Evolutionary conservation across 2,113 vertebrate genomes (phyloP).

Genomic region (Ardeotis arabs): DNA sequence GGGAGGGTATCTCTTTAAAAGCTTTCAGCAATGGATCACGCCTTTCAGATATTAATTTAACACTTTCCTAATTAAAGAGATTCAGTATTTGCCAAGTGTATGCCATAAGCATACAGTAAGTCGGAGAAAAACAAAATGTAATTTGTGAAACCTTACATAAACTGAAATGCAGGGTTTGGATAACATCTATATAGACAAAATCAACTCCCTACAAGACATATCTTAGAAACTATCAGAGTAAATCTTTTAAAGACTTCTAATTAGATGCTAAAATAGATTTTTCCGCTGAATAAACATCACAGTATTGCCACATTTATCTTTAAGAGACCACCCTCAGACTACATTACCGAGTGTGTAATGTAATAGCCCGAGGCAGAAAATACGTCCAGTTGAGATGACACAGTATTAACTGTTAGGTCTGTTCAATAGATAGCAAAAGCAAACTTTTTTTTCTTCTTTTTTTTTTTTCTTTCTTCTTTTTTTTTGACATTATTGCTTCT

Average conservation of each 20-base stretch:
- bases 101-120: slow-evolving; percentile 38
- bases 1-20: slow-evolving; percentile 21
- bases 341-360: slow-evolving; percentile 35
- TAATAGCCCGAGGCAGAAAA: slow-evolving; percentile 56
- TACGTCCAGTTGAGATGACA: slow-evolving; percentile 33
- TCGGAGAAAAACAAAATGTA: slow-evolving; percentile 53
- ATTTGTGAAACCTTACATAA: slow-evolving; percentile 58
- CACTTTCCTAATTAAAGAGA: slow-evolving; percentile 47
- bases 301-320: slow-evolving; percentile 66
- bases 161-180: slow-evolving; percentile 60
- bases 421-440: not conserved
- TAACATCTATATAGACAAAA: slow-evolving; percentile 68
- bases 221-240: slow-evolving; percentile 41
- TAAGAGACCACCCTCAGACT: slow-evolving; percentile 75
- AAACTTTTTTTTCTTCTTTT: not conserved
- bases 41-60: slow-evolving; percentile 54
- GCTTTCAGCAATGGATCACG: not conserved
- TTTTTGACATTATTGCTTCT: not conserved
- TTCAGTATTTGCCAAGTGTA: slow-evolving; percentile 43
- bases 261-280: slow-evolving; percentile 72
- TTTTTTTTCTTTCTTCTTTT: not conserved
- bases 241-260: slow-evolving; percentile 72
- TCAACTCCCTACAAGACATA: slow-evolving; percentile 1
- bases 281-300: slow-evolving; percentile 72
- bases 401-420: slow-evolving; percentile 26